Evolutionary conservation across 2,888 invertebrate genomes (phyloP).

Genomic region (Palloptera scutellata): DNA sequence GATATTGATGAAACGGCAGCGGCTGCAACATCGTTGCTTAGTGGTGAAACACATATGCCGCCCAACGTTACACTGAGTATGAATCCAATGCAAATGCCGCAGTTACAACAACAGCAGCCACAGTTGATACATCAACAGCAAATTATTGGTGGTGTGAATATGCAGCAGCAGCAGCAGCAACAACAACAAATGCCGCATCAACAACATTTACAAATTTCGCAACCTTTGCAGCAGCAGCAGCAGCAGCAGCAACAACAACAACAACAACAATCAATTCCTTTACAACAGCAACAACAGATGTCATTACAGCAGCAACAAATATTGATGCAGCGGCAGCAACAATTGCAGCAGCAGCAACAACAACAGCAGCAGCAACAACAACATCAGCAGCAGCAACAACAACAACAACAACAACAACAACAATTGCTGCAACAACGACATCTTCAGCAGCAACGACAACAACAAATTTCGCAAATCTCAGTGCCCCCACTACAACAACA

Average conservation of each 20-base stretch:
- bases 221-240: constrained; percentile 36
- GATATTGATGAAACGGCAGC: constrained; percentile 51
- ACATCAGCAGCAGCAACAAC: constrained; percentile 32
- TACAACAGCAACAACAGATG: constrained; percentile 24
- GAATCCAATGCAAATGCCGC: constrained; percentile 21
- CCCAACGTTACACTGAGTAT: constrained; percentile 37
- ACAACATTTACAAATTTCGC: neutral
- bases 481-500: constrained; percentile 38
- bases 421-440: constrained; percentile 38
- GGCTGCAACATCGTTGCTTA: constrained; percentile 39
- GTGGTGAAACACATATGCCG: constrained; percentile 34
- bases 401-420: constrained; percentile 35
- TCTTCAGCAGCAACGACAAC: constrained; percentile 36
- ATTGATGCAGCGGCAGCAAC: constrained; percentile 35
- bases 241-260: constrained; percentile 20
- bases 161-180: constrained; percentile 21
- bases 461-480: constrained; percentile 12
- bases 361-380: constrained; percentile 37
- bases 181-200: constrained; percentile 31
- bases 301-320: constrained; percentile 33
- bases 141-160: neutral
- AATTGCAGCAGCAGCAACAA: constrained; percentile 36
- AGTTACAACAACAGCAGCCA: neutral
- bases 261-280: constrained; percentile 18
- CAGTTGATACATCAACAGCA: constrained; percentile 24